Conservation (phyloP, 2,113 vertebrate species). For the Globicephala melas region DNA sequence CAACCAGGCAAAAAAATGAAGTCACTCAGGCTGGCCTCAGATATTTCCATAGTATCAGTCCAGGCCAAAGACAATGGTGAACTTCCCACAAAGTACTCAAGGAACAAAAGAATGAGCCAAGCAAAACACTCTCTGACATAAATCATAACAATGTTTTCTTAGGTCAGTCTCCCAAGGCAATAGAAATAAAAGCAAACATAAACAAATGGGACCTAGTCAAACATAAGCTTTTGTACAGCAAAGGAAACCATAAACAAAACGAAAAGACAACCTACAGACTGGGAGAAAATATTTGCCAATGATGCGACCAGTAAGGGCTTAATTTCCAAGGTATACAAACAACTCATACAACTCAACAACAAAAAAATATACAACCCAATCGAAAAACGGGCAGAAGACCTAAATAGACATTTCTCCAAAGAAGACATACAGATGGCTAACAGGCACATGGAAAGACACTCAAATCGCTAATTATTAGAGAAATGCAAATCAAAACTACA, state of each 20-base stretch:
- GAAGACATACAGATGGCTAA: not conserved
- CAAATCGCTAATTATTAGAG: not conserved
- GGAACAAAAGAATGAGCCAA: not conserved
- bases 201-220: too few species aligned
- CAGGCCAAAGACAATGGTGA: not conserved
- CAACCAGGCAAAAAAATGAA: not conserved
- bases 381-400: not conserved
- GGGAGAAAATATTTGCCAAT: not conserved
- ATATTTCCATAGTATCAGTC: not conserved
- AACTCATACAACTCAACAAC: not conserved
- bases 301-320: not conserved
- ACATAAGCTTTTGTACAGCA: too few species aligned
- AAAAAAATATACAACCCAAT: not conserved
- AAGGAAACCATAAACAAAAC: too few species aligned
- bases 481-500: not conserved
- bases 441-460: not conserved
- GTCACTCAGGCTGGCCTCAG: not conserved
- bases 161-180: not conserved
- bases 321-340: not conserved
- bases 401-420: not conserved
- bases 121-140: not conserved
- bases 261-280: too few species aligned
- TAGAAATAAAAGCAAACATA: too few species aligned
- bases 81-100: not conserved
- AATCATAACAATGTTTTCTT: not conserved